Conservation (phyloP, 2,113 vertebrate genomes). For the Myrmophylax atrothorax region DNA sequence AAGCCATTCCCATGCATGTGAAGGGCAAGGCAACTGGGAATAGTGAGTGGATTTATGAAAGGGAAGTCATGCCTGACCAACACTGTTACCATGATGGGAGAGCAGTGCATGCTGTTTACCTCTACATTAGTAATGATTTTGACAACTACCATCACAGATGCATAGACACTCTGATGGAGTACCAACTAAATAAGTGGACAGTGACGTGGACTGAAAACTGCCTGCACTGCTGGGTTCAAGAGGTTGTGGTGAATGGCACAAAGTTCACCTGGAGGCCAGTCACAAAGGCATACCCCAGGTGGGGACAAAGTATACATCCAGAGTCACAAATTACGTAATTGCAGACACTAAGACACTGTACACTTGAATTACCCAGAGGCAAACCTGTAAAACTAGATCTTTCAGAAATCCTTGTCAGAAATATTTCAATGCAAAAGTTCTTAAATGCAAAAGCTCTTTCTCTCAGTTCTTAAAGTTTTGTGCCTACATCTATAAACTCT, state of each 20-base stretch:
- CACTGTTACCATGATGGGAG: not conserved
- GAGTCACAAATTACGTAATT: not conserved
- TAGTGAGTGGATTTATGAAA: not conserved
- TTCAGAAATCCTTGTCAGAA: not conserved
- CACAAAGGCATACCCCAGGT: not conserved
- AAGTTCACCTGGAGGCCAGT: not conserved
- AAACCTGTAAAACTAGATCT: not conserved
- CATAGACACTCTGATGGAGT: not conserved
- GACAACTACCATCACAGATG: not conserved
- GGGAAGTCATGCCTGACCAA: not conserved
- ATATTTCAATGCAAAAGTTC: not conserved
- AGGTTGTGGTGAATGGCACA: not conserved
- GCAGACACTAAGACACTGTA: not conserved
- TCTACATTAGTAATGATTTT: not conserved
- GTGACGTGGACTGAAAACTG: not conserved
- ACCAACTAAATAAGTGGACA: not conserved
- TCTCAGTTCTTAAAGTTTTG: not conserved
- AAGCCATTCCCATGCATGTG: not conserved
- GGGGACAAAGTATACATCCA: not conserved
- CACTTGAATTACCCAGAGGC: not conserved
- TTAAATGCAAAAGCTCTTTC: not conserved
- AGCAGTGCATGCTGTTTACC: not conserved
- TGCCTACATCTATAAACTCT: not conserved
- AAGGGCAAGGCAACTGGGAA: not conserved
- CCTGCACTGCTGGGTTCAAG: not conserved